Evolutionary conservation across 2,888 invertebrate genomes (phyloP).

Genomic region (Hydrotaea diabolus): DNA sequence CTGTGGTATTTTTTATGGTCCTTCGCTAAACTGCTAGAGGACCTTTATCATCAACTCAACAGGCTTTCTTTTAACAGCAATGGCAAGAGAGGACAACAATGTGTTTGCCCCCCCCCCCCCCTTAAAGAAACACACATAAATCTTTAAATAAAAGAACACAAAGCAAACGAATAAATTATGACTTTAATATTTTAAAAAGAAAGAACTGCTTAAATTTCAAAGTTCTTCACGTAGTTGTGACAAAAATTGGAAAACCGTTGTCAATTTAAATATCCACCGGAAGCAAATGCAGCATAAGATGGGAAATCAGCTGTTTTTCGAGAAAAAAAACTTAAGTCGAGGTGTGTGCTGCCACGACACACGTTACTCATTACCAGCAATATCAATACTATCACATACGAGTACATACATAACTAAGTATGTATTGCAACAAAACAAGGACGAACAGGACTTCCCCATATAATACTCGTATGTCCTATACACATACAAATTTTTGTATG

Average conservation of each 20-base stretch:
- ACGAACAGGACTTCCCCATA: neutral
- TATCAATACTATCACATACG: too few relatives aligned
- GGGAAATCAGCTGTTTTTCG: neutral
- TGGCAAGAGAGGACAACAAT: neutral
- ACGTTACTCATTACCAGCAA: neutral
- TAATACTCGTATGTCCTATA: neutral
- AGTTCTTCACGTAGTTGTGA: too few relatives aligned
- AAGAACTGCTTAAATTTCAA: too few relatives aligned
- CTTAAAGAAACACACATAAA: constrained; percentile 33
- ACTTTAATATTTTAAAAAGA: too few relatives aligned
- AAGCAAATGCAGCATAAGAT: neutral
- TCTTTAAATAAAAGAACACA: constrained; percentile 9
- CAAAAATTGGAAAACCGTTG: too few relatives aligned
- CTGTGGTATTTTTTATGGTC: constrained; percentile 45
- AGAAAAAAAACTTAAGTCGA: neutral
- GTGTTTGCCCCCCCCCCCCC: constrained; percentile 29
- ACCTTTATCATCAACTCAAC: constrained; percentile 52
- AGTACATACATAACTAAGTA: neutral
- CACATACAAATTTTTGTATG: too few relatives aligned
- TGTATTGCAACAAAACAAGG: neutral
- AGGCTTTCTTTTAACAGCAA: constrained; percentile 41
- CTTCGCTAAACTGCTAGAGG: neutral
- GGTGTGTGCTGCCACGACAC: too few relatives aligned
- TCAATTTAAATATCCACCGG: too few relatives aligned
- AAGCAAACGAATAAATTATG: neutral